Conservation (phyloP, 2,888 invertebrate species). For the Antheraea assamensis region DNA sequence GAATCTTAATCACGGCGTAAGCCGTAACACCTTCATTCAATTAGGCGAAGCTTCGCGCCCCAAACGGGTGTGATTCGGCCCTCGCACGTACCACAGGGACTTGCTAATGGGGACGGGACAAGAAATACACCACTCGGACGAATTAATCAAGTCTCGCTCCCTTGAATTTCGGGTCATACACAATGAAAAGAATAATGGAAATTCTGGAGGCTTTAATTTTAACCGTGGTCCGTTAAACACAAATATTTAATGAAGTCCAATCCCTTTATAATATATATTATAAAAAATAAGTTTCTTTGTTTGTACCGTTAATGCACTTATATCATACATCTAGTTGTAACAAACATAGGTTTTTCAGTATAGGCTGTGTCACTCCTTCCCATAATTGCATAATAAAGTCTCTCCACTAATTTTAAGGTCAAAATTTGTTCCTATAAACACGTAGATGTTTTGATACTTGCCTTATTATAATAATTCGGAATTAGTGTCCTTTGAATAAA, state of each 20-base stretch:
- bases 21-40: constrained; percentile 29
- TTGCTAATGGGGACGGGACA: constrained; percentile 26
- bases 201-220: constrained; percentile 27
- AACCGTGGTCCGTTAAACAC: constrained; percentile 8
- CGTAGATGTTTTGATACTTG: no score
- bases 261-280: neutral
- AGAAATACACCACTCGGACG: constrained; percentile 29
- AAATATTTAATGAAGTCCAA: constrained; percentile 22
- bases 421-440: no score
- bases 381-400: no score
- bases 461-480: no score
- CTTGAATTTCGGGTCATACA: constrained; percentile 31
- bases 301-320: neutral
- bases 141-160: constrained; percentile 37
- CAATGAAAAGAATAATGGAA: constrained; percentile 33
- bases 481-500: no score
- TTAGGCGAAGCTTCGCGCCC: constrained; percentile 34
- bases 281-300: neutral
- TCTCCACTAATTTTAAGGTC: no score
- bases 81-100: constrained; percentile 23
- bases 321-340: neutral
- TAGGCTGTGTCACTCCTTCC: no score
- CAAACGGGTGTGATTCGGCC: constrained; percentile 6
- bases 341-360: no score
- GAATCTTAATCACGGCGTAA: constrained; percentile 28